Base-by-base conservation (phyloP, 30 jellyfish, hydroid and myxozoan species). In the Hydra vulgaris region DNA sequence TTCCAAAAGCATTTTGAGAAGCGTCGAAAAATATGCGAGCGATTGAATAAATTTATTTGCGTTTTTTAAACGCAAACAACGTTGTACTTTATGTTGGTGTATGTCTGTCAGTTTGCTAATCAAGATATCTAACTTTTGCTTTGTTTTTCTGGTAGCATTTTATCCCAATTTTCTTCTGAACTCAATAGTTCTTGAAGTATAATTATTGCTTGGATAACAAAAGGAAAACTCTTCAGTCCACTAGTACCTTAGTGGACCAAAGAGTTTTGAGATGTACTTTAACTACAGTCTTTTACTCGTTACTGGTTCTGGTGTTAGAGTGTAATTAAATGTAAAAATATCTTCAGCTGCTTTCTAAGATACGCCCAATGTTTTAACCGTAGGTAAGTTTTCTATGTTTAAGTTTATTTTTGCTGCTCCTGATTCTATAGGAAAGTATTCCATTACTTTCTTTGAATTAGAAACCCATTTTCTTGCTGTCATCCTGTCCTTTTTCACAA, bases 401-500 rank as follows among this genome's bases (percentile, higher is more conserved):
- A 76, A 27, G 74, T 82, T 81, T 15, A 82, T 26, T 69, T 81
- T 79, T 15, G 71, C 23, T 23, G 95, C 94, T 66, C 89, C 26
- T 27, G 74, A 92, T 23, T 75, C 83, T 82, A 27, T 67, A 17
- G 95, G 0, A 54, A 79, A 78, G 54, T 74, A 17, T 77, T 56
- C 71, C 71, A 56, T 15, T 15, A 56, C 71, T 56, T 56, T 56
- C 17, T 56, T 56, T 16, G 94, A 87, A 61, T 82, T 73, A 18
- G 95, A 87, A 15, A 87, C 78, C 95, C 89, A 87, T 61, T 82
- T 87, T 16, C 88, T 78, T 54, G 88, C 95, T 54, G 74, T 84
- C 95, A 87, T 87, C 23, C 94, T 90, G 22, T 78, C 92, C 23
- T 54, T 66, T 18, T 86, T 72, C 85, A 87, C 82, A 79, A 77